These are phyloP conservation scores for Unio delphinus DNA, from an alignment of 2,888 invertebrate species.

Conservation along the genomic window DNA sequence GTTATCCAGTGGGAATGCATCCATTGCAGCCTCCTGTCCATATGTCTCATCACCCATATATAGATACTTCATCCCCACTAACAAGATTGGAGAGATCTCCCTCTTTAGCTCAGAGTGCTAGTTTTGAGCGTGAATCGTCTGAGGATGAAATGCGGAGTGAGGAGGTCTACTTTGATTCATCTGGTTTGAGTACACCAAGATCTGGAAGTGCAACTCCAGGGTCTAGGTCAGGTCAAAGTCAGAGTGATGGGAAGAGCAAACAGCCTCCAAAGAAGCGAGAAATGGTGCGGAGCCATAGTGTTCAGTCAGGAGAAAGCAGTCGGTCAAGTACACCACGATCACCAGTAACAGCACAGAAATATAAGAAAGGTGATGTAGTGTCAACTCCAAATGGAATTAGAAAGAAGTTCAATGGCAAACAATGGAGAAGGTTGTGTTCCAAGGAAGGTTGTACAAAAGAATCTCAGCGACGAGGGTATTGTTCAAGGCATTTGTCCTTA, in stretches of 20 bases:
- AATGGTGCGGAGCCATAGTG: constrained; percentile 63
- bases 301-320: constrained; percentile 66
- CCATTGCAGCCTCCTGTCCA: constrained; percentile 4
- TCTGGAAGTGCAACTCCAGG: constrained; percentile 90
- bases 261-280: constrained; percentile 64
- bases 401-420: constrained; percentile 99
- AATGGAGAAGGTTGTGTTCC: constrained; percentile 97
- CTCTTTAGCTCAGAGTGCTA: constrained; percentile 36
- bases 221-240: constrained; percentile 48
- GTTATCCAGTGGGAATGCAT: too few relatives aligned
- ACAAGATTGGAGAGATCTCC: constrained; percentile 31
- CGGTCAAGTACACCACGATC: constrained; percentile 68
- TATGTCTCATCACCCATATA: constrained; percentile 17
- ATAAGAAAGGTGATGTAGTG: constrained; percentile 92
- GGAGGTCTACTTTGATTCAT: constrained; percentile 61
- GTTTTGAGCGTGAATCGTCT: constrained; percentile 56
- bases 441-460: constrained; percentile 96
- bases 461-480: constrained; percentile 96
- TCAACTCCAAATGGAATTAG: constrained; percentile 94
- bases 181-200: constrained; percentile 68
- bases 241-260: constrained; percentile 39
- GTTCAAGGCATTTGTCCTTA: constrained; percentile 94
- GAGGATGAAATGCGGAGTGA: constrained; percentile 65
- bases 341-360: constrained; percentile 64
- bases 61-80: constrained; percentile 24